phyloP scores from a whole-genome alignment of 2,113 vertebrate genomes.

The Cryptotis parvus region DNA sequence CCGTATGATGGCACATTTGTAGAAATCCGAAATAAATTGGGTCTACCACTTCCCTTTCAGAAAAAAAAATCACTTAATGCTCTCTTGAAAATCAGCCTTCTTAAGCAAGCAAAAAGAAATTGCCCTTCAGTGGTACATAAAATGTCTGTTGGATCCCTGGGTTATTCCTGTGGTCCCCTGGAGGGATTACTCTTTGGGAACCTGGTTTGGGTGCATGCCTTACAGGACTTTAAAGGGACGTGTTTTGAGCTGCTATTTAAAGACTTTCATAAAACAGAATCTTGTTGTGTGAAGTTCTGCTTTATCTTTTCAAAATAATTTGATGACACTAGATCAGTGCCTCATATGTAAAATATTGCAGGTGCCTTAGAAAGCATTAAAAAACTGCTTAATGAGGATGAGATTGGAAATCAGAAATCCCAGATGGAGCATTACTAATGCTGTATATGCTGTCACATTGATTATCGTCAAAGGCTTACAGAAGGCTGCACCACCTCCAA shows the following conservation, averaged over 20 bases:
- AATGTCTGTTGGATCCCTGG: too few relatives aligned
- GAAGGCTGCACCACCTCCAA: too few relatives aligned
- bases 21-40: neutral
- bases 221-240: neutral
- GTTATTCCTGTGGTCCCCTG: too few relatives aligned
- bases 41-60: too few relatives aligned
- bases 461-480: neutral
- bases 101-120: too few relatives aligned
- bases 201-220: neutral
- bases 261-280: conserved; percentile 9
- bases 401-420: neutral
- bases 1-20: neutral
- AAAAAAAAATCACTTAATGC: too few relatives aligned
- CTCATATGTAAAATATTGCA: neutral
- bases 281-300: neutral
- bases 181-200: too few relatives aligned
- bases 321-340: neutral
- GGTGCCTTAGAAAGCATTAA: neutral
- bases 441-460: neutral
- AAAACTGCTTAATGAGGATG: neutral
- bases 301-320: conserved; percentile 52
- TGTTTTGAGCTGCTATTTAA: conserved; percentile 33
- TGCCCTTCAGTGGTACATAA: too few relatives aligned
- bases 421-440: neutral
- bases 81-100: too few relatives aligned